Conservation (phyloP, 30 jellyfish, hydroid and myxozoan species). For the Aurelia sp. region DNA sequence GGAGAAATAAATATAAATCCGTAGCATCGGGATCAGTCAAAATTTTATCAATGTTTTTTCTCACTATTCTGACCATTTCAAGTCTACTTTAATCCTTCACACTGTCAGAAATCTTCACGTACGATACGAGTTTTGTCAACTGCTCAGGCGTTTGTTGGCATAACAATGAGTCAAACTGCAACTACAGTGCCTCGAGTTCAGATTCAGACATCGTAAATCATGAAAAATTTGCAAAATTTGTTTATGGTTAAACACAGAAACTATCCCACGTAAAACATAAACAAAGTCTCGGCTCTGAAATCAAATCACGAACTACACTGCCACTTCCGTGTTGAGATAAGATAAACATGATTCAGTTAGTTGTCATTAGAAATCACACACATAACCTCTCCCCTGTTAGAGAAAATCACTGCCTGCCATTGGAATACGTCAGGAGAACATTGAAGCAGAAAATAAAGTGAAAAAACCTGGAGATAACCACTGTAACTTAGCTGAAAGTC, state of each 20-base stretch:
- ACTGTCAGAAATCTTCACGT: not conserved
- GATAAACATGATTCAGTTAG: not conserved
- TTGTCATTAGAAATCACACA: not conserved
- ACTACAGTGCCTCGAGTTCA: not conserved
- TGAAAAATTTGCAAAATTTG: not conserved
- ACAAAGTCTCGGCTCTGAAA: constrained; percentile 9
- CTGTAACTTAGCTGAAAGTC: too few relatives aligned
- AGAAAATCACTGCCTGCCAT: not conserved
- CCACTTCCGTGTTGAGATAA: not conserved
- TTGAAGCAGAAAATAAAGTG: too few relatives aligned
- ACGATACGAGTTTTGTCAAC: constrained; percentile 1
- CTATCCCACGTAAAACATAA: not conserved
- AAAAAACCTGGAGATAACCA: too few relatives aligned
- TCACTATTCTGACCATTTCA: not conserved
- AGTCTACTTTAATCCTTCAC: not conserved
- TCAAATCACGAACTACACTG: not conserved
- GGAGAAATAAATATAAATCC: not conserved
- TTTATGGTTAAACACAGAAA: not conserved
- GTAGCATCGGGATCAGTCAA: not conserved
- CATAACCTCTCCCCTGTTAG: not conserved
- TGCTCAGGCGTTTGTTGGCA: not conserved
- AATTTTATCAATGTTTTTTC: not conserved
- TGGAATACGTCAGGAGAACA: not conserved
- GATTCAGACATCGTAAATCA: not conserved
- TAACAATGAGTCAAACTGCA: not conserved